phyloP scores from a whole-genome alignment of 1,140 invertebrate species.

The Metopolophium dirhodum region DNA sequence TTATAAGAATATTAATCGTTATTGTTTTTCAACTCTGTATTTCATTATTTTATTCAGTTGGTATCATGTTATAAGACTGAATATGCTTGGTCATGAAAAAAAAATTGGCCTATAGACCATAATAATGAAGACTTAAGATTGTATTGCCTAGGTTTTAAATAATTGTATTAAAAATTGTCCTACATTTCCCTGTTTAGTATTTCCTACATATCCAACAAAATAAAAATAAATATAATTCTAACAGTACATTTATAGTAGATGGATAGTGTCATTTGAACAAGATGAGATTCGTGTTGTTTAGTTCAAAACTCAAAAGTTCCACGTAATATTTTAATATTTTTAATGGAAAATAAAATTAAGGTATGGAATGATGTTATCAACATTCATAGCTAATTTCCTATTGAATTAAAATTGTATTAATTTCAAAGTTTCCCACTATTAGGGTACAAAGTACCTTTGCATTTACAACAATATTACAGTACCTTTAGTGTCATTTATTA shows the following conservation, averaged over 20 bases:
- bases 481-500: not conserved
- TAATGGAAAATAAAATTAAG: not conserved
- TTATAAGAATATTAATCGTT: constrained; percentile 18
- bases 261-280: not conserved
- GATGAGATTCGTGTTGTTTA: not conserved
- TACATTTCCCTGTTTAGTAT: constrained; percentile 17
- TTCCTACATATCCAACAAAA: not conserved
- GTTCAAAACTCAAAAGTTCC: not conserved
- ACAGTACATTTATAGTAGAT: not conserved
- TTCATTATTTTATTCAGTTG: constrained; percentile 24
- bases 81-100: constrained; percentile 10
- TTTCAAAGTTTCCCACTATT: not conserved
- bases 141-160: not conserved
- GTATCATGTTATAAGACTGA: constrained; percentile 43
- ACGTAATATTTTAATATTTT: not conserved
- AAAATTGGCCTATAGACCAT: constrained; percentile 10
- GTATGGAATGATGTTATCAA: not conserved
- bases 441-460: not conserved
- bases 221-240: not conserved
- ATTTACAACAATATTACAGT: not conserved
- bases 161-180: not conserved
- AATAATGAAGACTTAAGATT: constrained; percentile 9
- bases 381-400: not conserved
- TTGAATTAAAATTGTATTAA: not conserved
- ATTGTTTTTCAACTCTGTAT: constrained; percentile 22